Base-by-base conservation (phyloP, 2,797 vertebrate species). In the Telmatherina bonti region DNA sequence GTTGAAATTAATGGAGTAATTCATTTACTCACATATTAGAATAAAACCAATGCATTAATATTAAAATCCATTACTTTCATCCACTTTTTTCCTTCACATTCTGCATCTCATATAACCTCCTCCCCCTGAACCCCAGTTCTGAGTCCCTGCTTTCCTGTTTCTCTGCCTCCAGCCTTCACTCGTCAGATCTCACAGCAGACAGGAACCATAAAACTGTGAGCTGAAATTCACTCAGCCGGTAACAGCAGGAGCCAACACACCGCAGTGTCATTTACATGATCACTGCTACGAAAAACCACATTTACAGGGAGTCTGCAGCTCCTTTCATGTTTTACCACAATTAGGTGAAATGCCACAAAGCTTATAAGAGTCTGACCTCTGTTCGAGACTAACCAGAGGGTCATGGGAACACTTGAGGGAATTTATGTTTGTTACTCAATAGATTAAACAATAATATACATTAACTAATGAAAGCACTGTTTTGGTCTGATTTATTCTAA, bases 191-290 rank as follows among this genome's bases (percentile, higher is more conserved):
- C 70, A 22, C 74, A 62, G 63, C 43, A 69, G 30, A 77, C 84
- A 84, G 74, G 74, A 88, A 70, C 45, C 61, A 79, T 86, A 74
- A 85, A 90, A 72, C 66, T 27, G 41, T 24, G 63, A 79, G 72
- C 57, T 64, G 58, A 57, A 22, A 78, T 67, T 69, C 62, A 58
- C 31, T 64, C 59, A 68, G 70, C 70, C 67, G 41, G 56, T 56
- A 85, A 77, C 70, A 63, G 47, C 63, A 54, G 64, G 70, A 66
- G 81, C 59, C 62, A 62, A 54, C 53, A 61, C 59, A 63, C 66
- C 24, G 33, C 67, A 15, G 33, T 7, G 36, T 68, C 57, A 67
- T 33, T 49, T 9, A 35, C 22, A 54, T 47, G 31, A 78, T 82
- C 52, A 60, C 63, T 1, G 0, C 33, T 74, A 59, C 60, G 55